These are phyloP conservation scores for Ceriagrion tenellum DNA, from an alignment of 2,888 invertebrate genomes.

Conservation along the genomic window DNA sequence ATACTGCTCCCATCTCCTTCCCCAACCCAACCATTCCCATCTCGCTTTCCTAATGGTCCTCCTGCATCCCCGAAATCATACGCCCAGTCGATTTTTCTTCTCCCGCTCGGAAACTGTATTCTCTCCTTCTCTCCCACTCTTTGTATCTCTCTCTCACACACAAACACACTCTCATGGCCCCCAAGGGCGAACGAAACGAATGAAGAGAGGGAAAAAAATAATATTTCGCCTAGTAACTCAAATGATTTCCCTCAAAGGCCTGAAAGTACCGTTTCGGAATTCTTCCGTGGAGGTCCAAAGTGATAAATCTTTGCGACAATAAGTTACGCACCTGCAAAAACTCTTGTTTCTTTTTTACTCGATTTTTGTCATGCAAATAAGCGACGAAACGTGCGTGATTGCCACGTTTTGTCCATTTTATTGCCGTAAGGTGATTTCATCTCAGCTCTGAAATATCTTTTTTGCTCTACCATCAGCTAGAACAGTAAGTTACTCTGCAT, in stretches of 20 bases:
- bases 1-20: neutral
- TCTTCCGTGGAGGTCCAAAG: neutral
- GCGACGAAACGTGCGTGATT: neutral
- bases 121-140: neutral
- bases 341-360: neutral
- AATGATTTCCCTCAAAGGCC: neutral
- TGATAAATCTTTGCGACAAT: neutral
- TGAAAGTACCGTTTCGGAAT: neutral
- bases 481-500: neutral
- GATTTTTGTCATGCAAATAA: neutral
- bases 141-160: neutral
- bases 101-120: slow-evolving; percentile 18
- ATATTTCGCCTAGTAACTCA: neutral
- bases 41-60: slow-evolving; percentile 28
- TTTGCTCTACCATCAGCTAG: neutral
- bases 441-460: neutral
- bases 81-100: slow-evolving; percentile 33
- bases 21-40: neutral
- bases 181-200: slow-evolving; percentile 7
- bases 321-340: neutral
- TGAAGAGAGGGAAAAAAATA: neutral
- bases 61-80: neutral
- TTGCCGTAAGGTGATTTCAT: neutral
- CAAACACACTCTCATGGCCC: neutral
- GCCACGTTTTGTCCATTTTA: neutral